Evolutionary conservation across 2,113 vertebrate genomes (phyloP).

Genomic region (Carlito syrichta): DNA sequence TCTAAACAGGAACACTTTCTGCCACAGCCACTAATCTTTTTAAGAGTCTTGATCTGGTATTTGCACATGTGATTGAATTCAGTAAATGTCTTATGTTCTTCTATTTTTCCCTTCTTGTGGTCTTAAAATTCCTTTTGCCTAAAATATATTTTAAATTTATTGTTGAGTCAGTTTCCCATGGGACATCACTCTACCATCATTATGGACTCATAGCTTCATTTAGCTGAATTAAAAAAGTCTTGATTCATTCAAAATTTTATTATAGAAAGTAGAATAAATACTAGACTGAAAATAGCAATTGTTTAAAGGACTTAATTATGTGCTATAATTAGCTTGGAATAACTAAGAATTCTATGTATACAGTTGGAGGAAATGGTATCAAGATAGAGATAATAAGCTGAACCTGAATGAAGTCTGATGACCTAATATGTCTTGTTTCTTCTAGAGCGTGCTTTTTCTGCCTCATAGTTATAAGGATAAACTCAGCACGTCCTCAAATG

Average conservation of each 20-base stretch:
- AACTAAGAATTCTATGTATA: not conserved
- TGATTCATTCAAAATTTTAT: not conserved
- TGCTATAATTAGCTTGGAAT: not conserved
- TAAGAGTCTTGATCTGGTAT: not conserved
- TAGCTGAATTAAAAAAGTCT: not conserved
- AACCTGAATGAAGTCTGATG: not conserved
- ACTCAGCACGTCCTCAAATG: rapidly evolving
- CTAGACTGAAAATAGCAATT: not conserved
- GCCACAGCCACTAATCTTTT: not conserved
- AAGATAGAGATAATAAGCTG: not conserved
- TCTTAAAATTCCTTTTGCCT: not conserved
- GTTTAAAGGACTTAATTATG: not conserved
- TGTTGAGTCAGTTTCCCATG: not conserved
- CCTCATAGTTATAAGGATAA: not conserved
- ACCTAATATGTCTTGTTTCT: not conserved
- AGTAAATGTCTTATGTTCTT: not conserved
- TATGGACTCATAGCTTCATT: not conserved
- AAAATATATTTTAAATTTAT: not conserved
- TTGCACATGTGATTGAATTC: not conserved
- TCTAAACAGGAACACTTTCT: not conserved
- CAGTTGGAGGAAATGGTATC: not conserved
- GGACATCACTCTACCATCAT: not conserved
- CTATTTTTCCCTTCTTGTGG: not conserved
- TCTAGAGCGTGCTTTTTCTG: slow-evolving; percentile 47
- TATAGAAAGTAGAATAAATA: not conserved